Evolutionary conservation across 2,113 vertebrate genomes (phyloP).

Genomic region (Anhinga rufa): DNA sequence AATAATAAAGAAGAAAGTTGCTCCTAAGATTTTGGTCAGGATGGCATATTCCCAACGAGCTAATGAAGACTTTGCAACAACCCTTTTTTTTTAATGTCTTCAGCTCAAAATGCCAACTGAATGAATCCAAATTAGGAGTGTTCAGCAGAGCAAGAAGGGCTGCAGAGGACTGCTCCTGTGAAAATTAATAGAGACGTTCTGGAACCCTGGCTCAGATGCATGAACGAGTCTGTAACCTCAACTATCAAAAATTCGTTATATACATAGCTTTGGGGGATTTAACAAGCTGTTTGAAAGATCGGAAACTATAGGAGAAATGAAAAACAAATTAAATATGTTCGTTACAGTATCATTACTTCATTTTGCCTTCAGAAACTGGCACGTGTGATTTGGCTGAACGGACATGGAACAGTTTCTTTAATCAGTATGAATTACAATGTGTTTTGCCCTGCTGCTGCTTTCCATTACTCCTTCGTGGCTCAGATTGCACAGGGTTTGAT

Average conservation of each 20-base stretch:
- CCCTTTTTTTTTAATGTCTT: neutral
- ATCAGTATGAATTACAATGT: neutral
- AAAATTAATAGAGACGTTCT: neutral
- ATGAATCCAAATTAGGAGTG: neutral
- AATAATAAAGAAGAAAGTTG: neutral
- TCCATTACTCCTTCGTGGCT: neutral
- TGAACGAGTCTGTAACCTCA: neutral
- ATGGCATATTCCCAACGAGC: neutral
- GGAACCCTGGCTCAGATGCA: neutral
- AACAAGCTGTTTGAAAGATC: neutral
- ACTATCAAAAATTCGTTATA: neutral
- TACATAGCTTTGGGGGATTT: neutral
- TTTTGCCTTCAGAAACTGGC: neutral
- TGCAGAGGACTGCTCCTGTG: neutral
- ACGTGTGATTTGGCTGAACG: neutral
- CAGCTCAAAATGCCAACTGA: neutral
- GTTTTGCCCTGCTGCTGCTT: neutral
- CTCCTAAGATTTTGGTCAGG: neutral
- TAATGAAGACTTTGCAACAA: neutral
- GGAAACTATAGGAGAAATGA: neutral
- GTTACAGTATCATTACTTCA: neutral
- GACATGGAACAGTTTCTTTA: neutral
- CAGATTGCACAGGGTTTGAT: neutral
- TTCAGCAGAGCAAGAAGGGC: neutral
- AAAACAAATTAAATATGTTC: slow-evolving; percentile 4